Evolutionary conservation across 2,888 invertebrate genomes (phyloP).

Genomic region (Leptogaster cylindrica): DNA sequence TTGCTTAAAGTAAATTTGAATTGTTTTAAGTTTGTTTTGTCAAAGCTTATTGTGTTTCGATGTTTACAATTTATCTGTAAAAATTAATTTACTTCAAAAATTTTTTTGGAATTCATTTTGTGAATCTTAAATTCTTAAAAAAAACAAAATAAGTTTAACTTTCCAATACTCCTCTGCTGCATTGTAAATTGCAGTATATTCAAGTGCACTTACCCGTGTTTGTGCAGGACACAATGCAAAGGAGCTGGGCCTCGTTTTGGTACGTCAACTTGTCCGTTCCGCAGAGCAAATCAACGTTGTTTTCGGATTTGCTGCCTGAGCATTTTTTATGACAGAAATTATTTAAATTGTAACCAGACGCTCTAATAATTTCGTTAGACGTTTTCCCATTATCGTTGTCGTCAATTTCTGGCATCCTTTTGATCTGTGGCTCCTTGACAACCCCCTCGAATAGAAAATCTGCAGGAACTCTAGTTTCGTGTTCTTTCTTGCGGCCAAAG

Average conservation of each 20-base stretch:
- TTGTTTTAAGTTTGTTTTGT: background rate
- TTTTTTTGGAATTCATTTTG: no score
- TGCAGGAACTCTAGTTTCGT: background rate
- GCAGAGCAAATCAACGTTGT: conserved; percentile 50
- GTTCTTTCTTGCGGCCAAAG: conserved; percentile 1
- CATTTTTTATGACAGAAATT: conserved; percentile 23
- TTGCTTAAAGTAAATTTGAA: background rate
- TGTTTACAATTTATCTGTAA: no score
- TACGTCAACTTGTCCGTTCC: conserved; percentile 56
- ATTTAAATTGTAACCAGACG: background rate
- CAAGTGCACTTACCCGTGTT: conserved; percentile 32
- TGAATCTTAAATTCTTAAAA: no score
- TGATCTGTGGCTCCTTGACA: conserved; percentile 9
- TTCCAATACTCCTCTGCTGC: no score
- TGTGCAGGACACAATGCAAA: conserved; percentile 50
- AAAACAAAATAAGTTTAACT: no score
- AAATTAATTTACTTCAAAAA: no score
- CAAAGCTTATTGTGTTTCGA: no score
- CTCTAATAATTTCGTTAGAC: background rate
- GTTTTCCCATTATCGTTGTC: background rate
- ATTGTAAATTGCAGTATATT: no score
- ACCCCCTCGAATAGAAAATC: conserved; percentile 19
- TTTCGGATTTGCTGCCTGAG: background rate
- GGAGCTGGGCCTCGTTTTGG: conserved; percentile 56
- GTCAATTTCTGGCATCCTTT: conserved; percentile 1